These are phyloP conservation scores for Rhinoderma darwinii DNA, from an alignment of 2,113 vertebrate species.

Conservation along the genomic window DNA sequence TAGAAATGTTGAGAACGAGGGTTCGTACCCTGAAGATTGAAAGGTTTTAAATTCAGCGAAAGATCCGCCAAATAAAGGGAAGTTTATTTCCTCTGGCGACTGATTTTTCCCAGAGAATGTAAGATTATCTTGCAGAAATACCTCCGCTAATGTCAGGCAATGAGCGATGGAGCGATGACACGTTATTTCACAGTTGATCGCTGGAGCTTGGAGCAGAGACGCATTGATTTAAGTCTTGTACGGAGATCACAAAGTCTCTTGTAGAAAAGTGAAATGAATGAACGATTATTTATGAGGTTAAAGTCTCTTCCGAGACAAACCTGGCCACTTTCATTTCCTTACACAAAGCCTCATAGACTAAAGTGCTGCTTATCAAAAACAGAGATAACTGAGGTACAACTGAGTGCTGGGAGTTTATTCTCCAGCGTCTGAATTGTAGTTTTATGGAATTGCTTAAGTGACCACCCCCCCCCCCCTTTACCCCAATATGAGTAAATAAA, in stretches of 20 bases:
- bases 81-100: slow-evolving; percentile 22
- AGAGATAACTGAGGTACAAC: not conserved
- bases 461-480: no score
- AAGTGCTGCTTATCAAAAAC: not conserved
- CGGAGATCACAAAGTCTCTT: not conserved
- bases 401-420: not conserved
- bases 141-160: not conserved
- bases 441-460: no score
- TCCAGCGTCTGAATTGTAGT: not conserved
- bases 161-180: not conserved
- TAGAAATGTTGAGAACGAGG: not conserved
- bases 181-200: not conserved
- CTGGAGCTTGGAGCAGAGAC: not conserved
- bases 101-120: slow-evolving; percentile 32
- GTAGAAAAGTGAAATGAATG: not conserved
- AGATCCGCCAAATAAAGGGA: not conserved
- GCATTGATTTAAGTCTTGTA: slow-evolving; percentile 13
- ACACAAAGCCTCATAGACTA: not conserved
- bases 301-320: not conserved
- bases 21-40: not conserved
- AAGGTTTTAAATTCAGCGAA: not conserved
- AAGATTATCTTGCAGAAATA: not conserved
- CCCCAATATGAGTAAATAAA: no score
- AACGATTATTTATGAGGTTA: not conserved
- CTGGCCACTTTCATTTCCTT: not conserved